A percentile compares a stretch with the other conserved stretches of the same genome.
Conservation (phyloP, 2,888 invertebrate genomes). For the Lithophane socia region DNA sequence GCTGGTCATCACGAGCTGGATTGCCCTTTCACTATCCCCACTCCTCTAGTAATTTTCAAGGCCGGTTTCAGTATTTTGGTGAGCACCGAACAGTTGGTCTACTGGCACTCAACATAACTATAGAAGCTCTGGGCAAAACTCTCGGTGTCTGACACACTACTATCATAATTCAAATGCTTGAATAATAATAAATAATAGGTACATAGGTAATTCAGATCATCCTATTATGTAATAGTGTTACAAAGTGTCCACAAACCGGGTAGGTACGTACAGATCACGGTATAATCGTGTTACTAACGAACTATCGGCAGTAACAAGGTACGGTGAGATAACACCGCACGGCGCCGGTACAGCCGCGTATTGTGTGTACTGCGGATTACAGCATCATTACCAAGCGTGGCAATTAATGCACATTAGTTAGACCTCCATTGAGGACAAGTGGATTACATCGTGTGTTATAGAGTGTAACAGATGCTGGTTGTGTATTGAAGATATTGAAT, state of each 20-base stretch:
- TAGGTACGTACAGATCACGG: not conserved
- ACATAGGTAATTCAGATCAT: too few species aligned
- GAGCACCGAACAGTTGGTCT: not conserved
- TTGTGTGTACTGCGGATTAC: conserved; percentile 49
- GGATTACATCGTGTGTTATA: conserved; percentile 39
- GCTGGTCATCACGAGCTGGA: not conserved
- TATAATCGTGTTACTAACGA: conserved; percentile 31
- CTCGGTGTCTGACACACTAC: too few species aligned
- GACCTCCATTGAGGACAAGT: conserved; percentile 56
- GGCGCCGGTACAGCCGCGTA: conserved; percentile 22
- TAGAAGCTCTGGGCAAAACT: not conserved
- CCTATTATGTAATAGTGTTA: too few species aligned
- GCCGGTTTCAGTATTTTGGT: not conserved
- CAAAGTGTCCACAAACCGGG: too few species aligned
- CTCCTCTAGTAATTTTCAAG: too few species aligned
- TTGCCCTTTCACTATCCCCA: not conserved
- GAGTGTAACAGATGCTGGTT: not conserved
- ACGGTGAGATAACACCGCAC: conserved; percentile 18
- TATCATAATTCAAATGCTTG: too few species aligned
- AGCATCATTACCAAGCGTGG: conserved; percentile 44
- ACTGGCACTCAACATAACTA: not conserved
- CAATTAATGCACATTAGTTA: conserved; percentile 64
- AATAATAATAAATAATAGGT: too few species aligned
- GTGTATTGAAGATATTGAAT: not conserved
- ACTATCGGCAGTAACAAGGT: conserved; percentile 32